Evolutionary conservation across 2,113 vertebrate genomes (phyloP), one percentile per base, ranked within the genome.

Genomic region (Cyprinodon variegatus): DNA sequence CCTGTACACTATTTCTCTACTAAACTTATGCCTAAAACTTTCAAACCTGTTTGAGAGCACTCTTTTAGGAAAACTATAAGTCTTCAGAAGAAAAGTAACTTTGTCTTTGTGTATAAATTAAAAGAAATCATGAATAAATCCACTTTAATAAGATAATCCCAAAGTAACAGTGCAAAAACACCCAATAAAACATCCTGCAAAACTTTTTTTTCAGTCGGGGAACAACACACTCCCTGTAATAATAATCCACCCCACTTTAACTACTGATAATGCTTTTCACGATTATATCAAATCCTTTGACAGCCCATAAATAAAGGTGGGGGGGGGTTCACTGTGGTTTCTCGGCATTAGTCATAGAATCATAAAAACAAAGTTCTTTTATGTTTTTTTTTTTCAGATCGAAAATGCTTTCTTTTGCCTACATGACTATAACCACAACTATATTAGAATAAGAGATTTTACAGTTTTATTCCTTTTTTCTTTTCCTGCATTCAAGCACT

Each of bases 281-380:
- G 65, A 61, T 76, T 62, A 71, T 7, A 39, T 41, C 14, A 43
- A 38, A 45, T 37, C 63, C 39, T 67, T 61, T 76, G 78, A 68
- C 59, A 45, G 63, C 64, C 73, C 29, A 79, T 57, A 45, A 73
- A 76, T 48, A 59, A 8, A 40, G 36, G 29, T 29, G 15, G 68
- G 65, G 68, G 65, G 73, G 70, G 70, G 64, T 61, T 75, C 65
- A 72, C 3, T 68, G 65, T 68, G 64, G 81, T 72, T 70, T 29
- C 2, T 36, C 39, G 74, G 69, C 72, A 20, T 53, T 53, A 53
- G 50, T 53, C 50, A 10, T 20, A 57, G 20, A 57, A n/a, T 17
- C 20, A 57, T 57, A 57, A 29, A 29, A 29, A 29, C 29, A 29
- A 29, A 1, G 29, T 29, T 29, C 29, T 29, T 29, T 29, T 29